Evolutionary conservation across 92 coral and sea anemone species (phyloP), one percentile per base, ranked within the genome.

Genomic region (Parazoanthus atlanticus): DNA sequence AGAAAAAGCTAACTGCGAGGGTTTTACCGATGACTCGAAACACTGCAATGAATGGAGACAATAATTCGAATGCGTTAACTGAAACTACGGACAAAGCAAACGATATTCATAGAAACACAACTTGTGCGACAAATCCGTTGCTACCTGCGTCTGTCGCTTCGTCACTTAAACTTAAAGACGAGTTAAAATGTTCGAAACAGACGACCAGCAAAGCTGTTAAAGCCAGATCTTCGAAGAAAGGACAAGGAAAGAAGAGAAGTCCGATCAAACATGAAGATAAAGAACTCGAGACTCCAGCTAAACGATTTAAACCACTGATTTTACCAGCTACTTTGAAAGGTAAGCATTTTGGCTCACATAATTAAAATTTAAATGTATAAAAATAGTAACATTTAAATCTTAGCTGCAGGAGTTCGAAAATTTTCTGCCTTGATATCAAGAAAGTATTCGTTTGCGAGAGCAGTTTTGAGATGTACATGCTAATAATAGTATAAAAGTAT

Each of bases 1-100:
- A 86, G 81, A 85, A 89, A 75, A 95, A 92, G 75, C 88, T 93
- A 13, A 95, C 98, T n/a, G 98, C 98, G 13, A 87, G 98, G 74
- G 95, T 95, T 72, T 80, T 85, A 74, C 98, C 98, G 52, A 95
- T 93, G 94, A 93, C 96, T 28, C 93, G 98, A 90, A 84, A 90
- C 23, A 87, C 29, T 33, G 80, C 49, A 52, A 77, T 56, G n/a
- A 76, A 46, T 17, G 74, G 82, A 36, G 81, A 76, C 25, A 47
- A 80, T 49, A 61, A 65, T 58, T 52, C 75, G 74, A 79, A 47
- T 10, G 56, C 46, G n/a, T 52, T 52, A 6, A 26, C 46, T 56
- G 76, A 52, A 74, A 66, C 54, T 29, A 36, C 85, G 76, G 83
- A 80, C 15, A 80, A 86, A 80, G 66, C 28, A 28, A 6, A 71